Base-by-base conservation (phyloP, 2,113 vertebrate genomes). In the Microcebus griseorufus region DNA sequence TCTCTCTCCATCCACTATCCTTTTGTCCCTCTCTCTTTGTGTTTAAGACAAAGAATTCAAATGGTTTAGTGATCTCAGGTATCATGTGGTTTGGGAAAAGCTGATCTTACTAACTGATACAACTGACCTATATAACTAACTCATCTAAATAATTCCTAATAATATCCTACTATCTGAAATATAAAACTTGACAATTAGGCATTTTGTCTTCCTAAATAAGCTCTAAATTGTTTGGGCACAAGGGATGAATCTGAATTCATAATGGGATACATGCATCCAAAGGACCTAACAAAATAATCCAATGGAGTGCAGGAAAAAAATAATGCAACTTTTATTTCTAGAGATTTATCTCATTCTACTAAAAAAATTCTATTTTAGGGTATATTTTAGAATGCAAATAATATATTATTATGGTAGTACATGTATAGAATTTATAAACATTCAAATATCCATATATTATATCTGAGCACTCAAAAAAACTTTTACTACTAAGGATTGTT, bases 21-120 rank as follows among this genome's bases (percentile, higher is more conserved):
- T 81, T 95, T 32, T 58, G 45, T 45, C 72, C 51, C 39, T 73
- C 62, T 73, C 70, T 88, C 87, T 80, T 27, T 4, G 39, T 25
- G 42, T 51, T 81, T 73, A 84, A 85, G 53, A 39, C 60, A 88
- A 20, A 91, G 3, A 94, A 94, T 48, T 95, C 82, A 96, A 93
- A 88, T 73, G 8, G 55, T 88, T 91, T 95, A 60, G 23, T 86
- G 78, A 92, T 48, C 72, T 14, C 53, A 79, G 64, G 60, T 51
- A 72, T 70, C 82, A 81, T 23, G 67, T 12, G 20, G 22, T 42
- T 93, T 95, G n/a, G 29, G 58, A 76, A 95, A 95, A 95, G 76
- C 18, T 90, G 10, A 58, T 70, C 60, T 91, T 60, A 95, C 53
- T 94, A 69, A 94, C 29, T 53, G 5, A 80, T 60, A 93, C 27